A percentile compares a stretch with the other conserved stretches of the same genome.
These are phyloP conservation scores for cat (Felis catus) DNA, from an alignment of 2,113 vertebrate genomes.

Conservation along the genomic window DNA sequence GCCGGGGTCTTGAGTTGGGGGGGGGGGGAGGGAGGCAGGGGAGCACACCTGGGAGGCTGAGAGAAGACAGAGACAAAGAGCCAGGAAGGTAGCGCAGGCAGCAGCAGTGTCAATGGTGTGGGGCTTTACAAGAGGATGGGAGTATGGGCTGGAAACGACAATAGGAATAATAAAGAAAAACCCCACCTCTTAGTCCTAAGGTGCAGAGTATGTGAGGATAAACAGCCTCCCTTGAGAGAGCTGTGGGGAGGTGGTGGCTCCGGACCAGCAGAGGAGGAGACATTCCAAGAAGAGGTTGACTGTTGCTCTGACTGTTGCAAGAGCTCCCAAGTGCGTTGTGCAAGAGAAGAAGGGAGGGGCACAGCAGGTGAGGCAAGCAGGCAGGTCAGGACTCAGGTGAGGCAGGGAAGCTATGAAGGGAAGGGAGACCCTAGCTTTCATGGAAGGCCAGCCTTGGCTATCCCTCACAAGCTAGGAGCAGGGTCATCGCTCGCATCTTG, in stretches of 20 bases:
- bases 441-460: too few species aligned
- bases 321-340: background rate
- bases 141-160: background rate
- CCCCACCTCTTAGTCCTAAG: background rate
- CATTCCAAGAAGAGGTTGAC: background rate
- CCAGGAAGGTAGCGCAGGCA: background rate
- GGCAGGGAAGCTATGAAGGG: background rate
- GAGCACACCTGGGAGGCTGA: background rate
- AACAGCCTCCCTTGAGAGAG: background rate
- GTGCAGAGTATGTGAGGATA: background rate
- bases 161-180: background rate
- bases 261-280: background rate
- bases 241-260: background rate
- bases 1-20: background rate
- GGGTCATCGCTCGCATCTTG: background rate
- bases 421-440: background rate
- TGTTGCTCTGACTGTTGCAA: background rate
- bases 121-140: background rate
- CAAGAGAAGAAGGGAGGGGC: too few species aligned
- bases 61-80: background rate
- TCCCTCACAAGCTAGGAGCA: background rate
- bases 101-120: background rate
- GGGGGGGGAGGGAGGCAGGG: accelerated
- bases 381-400: background rate
- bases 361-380: too few species aligned